A percentile compares a stretch with the other conserved stretches of the same genome.
These are phyloP conservation scores for Brachypalpus laphriformis DNA, from an alignment of 2,888 invertebrate genomes.

Conservation along the genomic window DNA sequence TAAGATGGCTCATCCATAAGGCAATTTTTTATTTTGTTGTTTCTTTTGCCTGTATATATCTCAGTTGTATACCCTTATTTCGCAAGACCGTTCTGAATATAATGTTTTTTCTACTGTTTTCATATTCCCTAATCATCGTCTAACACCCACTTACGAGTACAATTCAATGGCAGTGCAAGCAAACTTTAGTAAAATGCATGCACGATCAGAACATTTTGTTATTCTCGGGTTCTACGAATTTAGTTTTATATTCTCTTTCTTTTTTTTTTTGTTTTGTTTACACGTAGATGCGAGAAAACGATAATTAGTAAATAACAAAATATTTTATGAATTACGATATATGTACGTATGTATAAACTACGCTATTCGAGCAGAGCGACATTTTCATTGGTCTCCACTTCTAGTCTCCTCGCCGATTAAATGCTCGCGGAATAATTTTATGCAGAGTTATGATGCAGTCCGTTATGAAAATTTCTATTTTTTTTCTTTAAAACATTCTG, in stretches of 20 bases:
- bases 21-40: not conserved
- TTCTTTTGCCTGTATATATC: not conserved
- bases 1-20: conserved; percentile 7
- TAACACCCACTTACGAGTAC: conserved; percentile 31
- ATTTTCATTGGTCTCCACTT: too few species aligned
- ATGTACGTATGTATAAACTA: too few species aligned
- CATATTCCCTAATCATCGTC: conserved; percentile 5
- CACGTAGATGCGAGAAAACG: too few species aligned
- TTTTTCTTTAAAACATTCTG: too few species aligned
- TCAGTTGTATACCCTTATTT: not conserved
- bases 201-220: not conserved
- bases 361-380: too few species aligned
- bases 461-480: too few species aligned
- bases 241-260: not conserved
- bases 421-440: too few species aligned
- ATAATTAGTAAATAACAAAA: too few species aligned
- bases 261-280: too few species aligned
- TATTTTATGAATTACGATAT: too few species aligned
- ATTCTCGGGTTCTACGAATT: not conserved
- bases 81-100: not conserved
- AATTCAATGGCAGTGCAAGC: not conserved
- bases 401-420: too few species aligned
- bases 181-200: not conserved
- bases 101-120: not conserved
- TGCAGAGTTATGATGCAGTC: too few species aligned